Percentiles rank a stretch among this genome's conserved stretches.
Conservation (phyloP, 30 jellyfish, hydroid and myxozoan species). For the Hydractinia symbiolongicarpus region DNA sequence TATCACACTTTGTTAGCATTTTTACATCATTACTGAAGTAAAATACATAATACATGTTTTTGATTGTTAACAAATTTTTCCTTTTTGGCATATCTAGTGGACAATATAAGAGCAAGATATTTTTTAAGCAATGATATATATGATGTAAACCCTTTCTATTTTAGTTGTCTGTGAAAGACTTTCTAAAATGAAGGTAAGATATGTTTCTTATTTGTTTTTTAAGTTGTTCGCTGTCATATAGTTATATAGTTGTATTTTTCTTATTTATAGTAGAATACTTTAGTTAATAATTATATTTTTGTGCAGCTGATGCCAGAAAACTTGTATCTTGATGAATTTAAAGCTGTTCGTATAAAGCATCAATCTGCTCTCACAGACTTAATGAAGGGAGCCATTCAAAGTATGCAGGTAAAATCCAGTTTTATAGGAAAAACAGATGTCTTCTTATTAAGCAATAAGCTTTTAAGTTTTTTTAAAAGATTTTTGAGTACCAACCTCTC, state of each 20-base stretch:
- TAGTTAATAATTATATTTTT: not conserved
- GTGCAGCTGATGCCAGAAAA: slow-evolving; percentile 57
- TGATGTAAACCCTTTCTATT: not conserved
- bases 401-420: slow-evolving; percentile 9
- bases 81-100: too few species aligned
- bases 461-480: too few species aligned
- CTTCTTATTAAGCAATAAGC: too few species aligned
- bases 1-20: too few species aligned
- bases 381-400: slow-evolving; percentile 36
- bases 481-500: too few species aligned
- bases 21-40: too few species aligned
- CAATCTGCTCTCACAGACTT: slow-evolving; percentile 53
- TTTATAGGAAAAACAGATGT: too few species aligned
- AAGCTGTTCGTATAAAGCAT: slow-evolving; percentile 43
- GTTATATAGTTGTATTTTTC: slow-evolving; percentile 1
- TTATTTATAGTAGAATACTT: not conserved
- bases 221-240: not conserved
- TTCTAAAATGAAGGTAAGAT: slow-evolving; percentile 21
- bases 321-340: slow-evolving; percentile 64
- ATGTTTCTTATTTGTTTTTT: not conserved
- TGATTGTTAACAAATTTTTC: too few species aligned
- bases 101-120: too few species aligned
- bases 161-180: slow-evolving; percentile 11
- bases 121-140: too few species aligned
- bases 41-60: too few species aligned